Percentiles rank a stretch among this genome's conserved stretches.
Conservation (phyloP, 2,797 vertebrate genomes). For the Tragopan temminckii region DNA sequence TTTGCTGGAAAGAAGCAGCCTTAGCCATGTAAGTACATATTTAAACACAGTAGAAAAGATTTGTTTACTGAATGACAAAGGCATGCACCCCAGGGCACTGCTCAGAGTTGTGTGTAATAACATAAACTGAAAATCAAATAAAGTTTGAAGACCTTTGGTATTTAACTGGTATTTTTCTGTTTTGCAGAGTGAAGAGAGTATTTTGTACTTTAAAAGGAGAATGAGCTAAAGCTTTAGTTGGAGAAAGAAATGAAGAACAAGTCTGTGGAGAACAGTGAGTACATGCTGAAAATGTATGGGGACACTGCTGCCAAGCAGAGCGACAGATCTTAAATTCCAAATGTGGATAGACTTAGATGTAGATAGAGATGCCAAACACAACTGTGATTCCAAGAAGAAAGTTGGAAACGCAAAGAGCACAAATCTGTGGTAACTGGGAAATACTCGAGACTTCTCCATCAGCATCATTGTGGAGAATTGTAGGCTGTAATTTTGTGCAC, state of each 20-base stretch:
- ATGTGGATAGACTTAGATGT: not conserved
- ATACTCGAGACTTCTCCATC: not conserved
- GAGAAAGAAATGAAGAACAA: not conserved
- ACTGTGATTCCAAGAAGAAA: not conserved
- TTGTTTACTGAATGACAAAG: not conserved
- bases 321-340: not conserved
- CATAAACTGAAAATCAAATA: not conserved
- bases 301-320: not conserved
- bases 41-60: conserved; percentile 4
- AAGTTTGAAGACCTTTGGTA: conserved; percentile 1
- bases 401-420: not conserved
- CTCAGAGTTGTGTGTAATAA: not conserved
- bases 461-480: not conserved
- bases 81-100: not conserved
- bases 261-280: not conserved
- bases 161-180: not conserved
- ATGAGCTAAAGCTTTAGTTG: conserved; percentile 19
- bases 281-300: not conserved
- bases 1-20: not conserved
- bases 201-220: conserved; percentile 3
- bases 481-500: not conserved
- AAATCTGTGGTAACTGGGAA: not conserved
- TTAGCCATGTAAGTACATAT: not conserved
- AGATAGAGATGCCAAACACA: not conserved
- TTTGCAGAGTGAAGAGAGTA: not conserved